A percentile compares a stretch with the other conserved stretches of the same genome.
Evolutionary conservation across 2,888 invertebrate genomes (phyloP).

Genomic region (Silvanus unidentatus): DNA sequence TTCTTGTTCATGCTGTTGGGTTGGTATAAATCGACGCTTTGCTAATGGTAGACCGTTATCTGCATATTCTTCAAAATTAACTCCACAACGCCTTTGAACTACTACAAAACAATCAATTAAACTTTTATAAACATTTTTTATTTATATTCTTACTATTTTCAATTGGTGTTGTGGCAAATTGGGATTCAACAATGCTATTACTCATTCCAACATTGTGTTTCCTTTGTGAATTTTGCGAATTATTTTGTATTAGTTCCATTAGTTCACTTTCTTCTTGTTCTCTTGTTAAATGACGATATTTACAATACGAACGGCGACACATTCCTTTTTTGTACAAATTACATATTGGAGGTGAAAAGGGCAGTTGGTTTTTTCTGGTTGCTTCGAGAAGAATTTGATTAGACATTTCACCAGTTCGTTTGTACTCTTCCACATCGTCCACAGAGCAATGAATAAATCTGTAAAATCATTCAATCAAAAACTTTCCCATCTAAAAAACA

Average conservation of each 20-base stretch:
- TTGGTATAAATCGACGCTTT: conserved; percentile 38
- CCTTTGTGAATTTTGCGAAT: conserved; percentile 27
- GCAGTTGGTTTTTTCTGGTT: conserved; percentile 43
- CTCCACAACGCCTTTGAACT: conserved; percentile 27
- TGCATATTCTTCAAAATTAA: conserved; percentile 36
- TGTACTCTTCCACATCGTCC: conserved; percentile 71
- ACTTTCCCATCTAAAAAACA: neutral
- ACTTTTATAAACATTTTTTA: conserved; percentile 5
- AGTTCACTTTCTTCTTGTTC: conserved; percentile 45
- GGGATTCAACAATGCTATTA: conserved; percentile 22
- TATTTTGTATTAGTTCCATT: conserved; percentile 37
- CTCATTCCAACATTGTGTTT: conserved; percentile 17
- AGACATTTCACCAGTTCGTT: conserved; percentile 66
- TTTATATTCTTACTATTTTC: conserved; percentile 16
- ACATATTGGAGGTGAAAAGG: conserved; percentile 46
- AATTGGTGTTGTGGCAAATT: conserved; percentile 18
- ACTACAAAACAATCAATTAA: no score
- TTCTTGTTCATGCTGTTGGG: conserved; percentile 25
- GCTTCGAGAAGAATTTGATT: conserved; percentile 48
- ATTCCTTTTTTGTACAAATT: conserved; percentile 50
- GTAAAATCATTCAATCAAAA: conserved; percentile 16
- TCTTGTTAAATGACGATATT: conserved; percentile 42
- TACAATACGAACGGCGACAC: conserved; percentile 44
- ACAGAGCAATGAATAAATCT: conserved; percentile 72
- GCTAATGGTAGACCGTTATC: conserved; percentile 39